These are phyloP conservation scores for Gymnarchus niloticus DNA, from an alignment of 2,113 vertebrate species.

Conservation along the genomic window DNA sequence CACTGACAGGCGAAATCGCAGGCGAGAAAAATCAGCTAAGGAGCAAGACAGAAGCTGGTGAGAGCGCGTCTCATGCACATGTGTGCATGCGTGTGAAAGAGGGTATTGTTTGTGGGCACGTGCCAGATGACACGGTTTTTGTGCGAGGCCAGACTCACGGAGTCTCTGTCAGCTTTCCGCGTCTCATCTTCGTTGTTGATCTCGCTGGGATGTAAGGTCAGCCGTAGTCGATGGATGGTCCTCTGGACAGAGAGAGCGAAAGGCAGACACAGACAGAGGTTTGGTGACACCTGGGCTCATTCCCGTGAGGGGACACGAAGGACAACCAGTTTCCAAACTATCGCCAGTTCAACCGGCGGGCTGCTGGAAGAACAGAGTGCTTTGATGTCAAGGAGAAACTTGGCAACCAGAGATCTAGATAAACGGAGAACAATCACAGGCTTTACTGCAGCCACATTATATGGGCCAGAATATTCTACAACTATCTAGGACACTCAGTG, in stretches of 20 bases:
- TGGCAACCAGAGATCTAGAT: neutral
- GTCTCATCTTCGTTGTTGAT: slow-evolving; percentile 65
- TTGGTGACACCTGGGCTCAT: neutral
- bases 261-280: neutral
- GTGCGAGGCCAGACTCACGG: neutral
- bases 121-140: neutral
- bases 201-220: slow-evolving; percentile 77
- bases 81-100: neutral
- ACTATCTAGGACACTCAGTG: neutral
- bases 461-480: too few species aligned
- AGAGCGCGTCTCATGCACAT: neutral
- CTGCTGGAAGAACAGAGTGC: neutral
- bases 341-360: too few species aligned
- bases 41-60: neutral
- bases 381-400: neutral
- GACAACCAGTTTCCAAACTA: neutral
- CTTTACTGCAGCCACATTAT: neutral
- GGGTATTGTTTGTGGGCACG: neutral
- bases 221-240: slow-evolving; percentile 74
- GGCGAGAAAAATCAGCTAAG: neutral
- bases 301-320: neutral
- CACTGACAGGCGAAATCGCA: neutral
- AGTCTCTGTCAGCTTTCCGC: neutral
- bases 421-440: neutral
- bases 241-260: slow-evolving; percentile 58